Evolutionary conservation across 2,888 invertebrate species (phyloP), one percentile per base, ranked within the genome.

Genomic region (Cordylochernes scorpioides): DNA sequence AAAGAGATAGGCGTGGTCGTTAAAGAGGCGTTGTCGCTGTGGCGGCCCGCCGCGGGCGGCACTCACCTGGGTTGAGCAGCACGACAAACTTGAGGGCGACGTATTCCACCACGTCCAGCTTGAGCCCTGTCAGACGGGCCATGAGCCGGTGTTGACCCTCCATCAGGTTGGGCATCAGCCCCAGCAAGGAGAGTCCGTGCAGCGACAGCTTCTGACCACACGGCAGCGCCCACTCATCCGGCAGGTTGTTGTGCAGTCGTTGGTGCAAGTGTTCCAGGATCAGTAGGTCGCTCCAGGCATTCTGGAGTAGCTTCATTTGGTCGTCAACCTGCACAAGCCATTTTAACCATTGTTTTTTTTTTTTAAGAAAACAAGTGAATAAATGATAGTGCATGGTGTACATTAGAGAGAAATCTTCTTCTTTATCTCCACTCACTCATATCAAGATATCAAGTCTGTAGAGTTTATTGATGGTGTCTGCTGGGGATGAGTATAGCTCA

Each of bases 261-360:
- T 86, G 86, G 58, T 86, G 84, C 43, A 91, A 66, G 55, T 88
- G 86, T 54, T 97, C 94, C 46, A 97, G 62, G 43, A 97, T 78
- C 50, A 97, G 60, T 72, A 97, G 82, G 55, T 91, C 88, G 36
- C 88, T 86, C 94, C 94, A 97, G 32, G 86, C 86, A 56, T 84
- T 72, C 59, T 91, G 91, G 44, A 97, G 64, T 39, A 94, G 62
- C 59, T 86, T 86, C 86, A 91, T 91, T 61, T 94, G 94, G 61
- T 97, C 91, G 53, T 94, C 91, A 52, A 94, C 88, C 94, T 97
- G 59, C 12, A 49, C 40, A 14, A 30, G n/a, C n/a, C n/a, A n/a
- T n/a, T n/a, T n/a, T n/a, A n/a, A n/a, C n/a, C n/a, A n/a, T n/a
- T n/a, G n/a, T n/a, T n/a, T n/a, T n/a, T n/a, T n/a, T n/a, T n/a